Conservation (phyloP, 2,888 invertebrate genomes). For the Empis livida region DNA sequence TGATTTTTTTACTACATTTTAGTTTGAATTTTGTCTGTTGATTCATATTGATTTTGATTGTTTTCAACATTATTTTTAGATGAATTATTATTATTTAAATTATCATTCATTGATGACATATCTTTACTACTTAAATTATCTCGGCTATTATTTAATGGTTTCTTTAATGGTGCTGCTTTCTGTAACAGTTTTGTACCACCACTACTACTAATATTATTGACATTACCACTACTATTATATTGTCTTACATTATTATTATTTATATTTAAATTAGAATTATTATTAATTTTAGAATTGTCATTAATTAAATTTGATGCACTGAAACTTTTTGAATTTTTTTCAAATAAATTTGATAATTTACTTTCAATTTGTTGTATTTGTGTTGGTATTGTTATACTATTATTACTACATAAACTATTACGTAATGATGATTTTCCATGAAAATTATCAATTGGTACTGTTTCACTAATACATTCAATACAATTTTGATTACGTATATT, state of each 20-base stretch:
- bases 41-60: too few relatives aligned
- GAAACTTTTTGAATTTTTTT: not conserved
- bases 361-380: not conserved
- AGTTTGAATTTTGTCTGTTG: too few relatives aligned
- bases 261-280: not conserved
- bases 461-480: not conserved
- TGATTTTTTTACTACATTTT: too few relatives aligned
- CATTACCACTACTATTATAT: not conserved
- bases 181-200: not conserved
- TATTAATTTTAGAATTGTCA: not conserved
- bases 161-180: constrained; percentile 9
- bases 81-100: too few relatives aligned
- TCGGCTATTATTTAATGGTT: constrained; percentile 8
- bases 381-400: too few relatives aligned
- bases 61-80: too few relatives aligned
- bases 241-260: not conserved
- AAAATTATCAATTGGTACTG: too few relatives aligned
- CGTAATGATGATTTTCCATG: too few relatives aligned
- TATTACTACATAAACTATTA: too few relatives aligned
- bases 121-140: constrained; percentile 3
- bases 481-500: not conserved
- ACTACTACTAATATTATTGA: too few relatives aligned
- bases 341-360: constrained; percentile 7
- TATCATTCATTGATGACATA: not conserved
- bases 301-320: constrained; percentile 8